These are phyloP conservation scores for Anhinga anhinga DNA, from an alignment of 2,113 vertebrate species.

Conservation along the genomic window DNA sequence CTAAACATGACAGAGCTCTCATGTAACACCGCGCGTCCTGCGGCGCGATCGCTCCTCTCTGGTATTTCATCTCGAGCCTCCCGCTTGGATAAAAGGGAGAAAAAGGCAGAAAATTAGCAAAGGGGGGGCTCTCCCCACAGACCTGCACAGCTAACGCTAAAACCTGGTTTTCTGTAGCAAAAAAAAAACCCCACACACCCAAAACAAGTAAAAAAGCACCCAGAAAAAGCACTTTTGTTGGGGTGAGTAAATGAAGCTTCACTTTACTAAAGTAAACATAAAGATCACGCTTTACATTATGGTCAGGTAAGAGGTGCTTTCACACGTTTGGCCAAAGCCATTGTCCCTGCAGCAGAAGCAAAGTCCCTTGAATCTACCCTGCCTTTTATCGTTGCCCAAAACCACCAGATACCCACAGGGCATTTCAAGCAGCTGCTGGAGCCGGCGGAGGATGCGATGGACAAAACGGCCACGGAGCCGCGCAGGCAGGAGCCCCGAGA, in stretches of 20 bases:
- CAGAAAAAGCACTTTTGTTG: neutral
- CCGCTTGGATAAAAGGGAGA: neutral
- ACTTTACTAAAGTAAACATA: too few relatives aligned
- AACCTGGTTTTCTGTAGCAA: neutral
- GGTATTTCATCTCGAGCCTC: neutral
- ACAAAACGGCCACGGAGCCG: too few relatives aligned
- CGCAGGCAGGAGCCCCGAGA: too few relatives aligned
- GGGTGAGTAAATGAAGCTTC: too few relatives aligned
- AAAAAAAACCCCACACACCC: neutral
- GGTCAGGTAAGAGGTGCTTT: too few relatives aligned
- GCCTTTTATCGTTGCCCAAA: neutral
- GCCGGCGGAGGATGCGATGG: neutral
- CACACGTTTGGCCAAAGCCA: too few relatives aligned
- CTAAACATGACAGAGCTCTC: neutral
- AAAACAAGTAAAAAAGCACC: neutral
- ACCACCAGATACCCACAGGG: neutral
- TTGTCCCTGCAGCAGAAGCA: neutral
- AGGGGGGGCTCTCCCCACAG: too few relatives aligned
- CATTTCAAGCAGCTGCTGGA: neutral
- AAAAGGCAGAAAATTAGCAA: neutral
- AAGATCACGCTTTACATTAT: too few relatives aligned
- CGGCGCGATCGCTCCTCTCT: neutral
- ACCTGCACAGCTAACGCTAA: too few relatives aligned
- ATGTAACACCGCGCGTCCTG: fast-evolving
- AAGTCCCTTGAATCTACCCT: neutral